phyloP scores from a whole-genome alignment of 2,797 vertebrate species.

The Gadopsis bispinosus region DNA sequence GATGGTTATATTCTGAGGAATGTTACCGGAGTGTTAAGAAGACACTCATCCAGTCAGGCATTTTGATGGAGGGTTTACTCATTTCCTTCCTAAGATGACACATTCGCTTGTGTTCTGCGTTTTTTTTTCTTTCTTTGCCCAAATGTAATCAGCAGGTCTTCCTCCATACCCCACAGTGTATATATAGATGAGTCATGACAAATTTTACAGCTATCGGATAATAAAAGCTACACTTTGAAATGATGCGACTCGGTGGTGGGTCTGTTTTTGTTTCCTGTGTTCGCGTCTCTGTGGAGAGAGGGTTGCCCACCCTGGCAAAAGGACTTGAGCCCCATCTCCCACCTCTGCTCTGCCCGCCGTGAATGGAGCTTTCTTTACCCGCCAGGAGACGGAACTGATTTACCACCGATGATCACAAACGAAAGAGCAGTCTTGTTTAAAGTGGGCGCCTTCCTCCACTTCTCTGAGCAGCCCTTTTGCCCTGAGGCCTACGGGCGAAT shows the following conservation, averaged over 20 bases:
- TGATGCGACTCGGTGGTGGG: slow-evolving; percentile 31
- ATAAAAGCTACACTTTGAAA: slow-evolving; percentile 46
- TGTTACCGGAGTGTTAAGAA: slow-evolving; percentile 51
- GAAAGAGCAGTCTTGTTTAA: slow-evolving; percentile 70
- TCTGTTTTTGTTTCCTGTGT: slow-evolving; percentile 59
- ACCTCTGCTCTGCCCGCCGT: slow-evolving; percentile 45
- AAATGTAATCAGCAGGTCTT: slow-evolving; percentile 2
- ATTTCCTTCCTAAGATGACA: slow-evolving; percentile 66
- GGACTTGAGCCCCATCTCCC: slow-evolving; percentile 52
- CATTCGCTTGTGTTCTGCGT: slow-evolving; percentile 21
- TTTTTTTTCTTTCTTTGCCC: not conserved
- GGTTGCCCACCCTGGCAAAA: slow-evolving; percentile 42
- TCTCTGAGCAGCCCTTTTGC: slow-evolving; percentile 65
- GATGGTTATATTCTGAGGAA: slow-evolving; percentile 66
- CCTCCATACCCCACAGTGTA: not conserved
- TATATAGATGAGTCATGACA: slow-evolving; percentile 23
- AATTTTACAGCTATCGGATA: slow-evolving; percentile 39
- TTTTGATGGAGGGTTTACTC: slow-evolving; percentile 50
- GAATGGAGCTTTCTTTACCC: slow-evolving; percentile 74
- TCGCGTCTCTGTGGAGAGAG: slow-evolving; percentile 36
- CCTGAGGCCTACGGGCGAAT: slow-evolving; percentile 37
- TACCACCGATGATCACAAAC: slow-evolving; percentile 66
- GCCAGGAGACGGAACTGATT: slow-evolving; percentile 72
- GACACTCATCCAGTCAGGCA: slow-evolving; percentile 55
- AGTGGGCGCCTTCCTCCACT: slow-evolving; percentile 38